A percentile compares a stretch with the other conserved stretches of the same genome.
Evolutionary conservation across 2,888 invertebrate species (phyloP).

Genomic region (Halictus quadricinctus): DNA sequence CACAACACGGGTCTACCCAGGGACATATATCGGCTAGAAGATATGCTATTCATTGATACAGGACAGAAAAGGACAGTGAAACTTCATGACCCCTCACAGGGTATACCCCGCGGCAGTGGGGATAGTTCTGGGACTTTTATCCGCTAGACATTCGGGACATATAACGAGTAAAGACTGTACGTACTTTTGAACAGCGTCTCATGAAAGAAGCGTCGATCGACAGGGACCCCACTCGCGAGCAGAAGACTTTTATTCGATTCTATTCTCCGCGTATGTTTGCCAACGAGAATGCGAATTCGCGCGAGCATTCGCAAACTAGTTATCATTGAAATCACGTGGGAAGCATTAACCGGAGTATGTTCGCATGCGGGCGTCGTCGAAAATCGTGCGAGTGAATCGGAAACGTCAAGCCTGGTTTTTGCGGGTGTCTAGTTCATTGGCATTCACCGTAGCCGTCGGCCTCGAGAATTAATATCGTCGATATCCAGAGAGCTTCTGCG

Average conservation of each 20-base stretch:
- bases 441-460: constrained; percentile 55
- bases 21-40: too few species aligned
- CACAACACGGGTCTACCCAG: too few species aligned
- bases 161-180: too few species aligned
- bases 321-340: constrained; percentile 26
- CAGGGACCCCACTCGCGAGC: not conserved
- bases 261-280: not conserved
- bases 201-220: not conserved
- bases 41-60: too few species aligned
- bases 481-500: constrained; percentile 37
- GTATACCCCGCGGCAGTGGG: too few species aligned
- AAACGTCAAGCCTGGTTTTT: constrained; percentile 39
- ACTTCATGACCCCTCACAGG: too few species aligned
- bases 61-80: too few species aligned
- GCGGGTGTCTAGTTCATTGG: constrained; percentile 53
- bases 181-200: not conserved
- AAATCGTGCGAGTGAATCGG: constrained; percentile 37
- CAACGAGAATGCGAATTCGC: not conserved
- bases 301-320: not conserved
- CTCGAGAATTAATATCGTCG: constrained; percentile 63
- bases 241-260: not conserved
- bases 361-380: constrained; percentile 22
- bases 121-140: too few species aligned
- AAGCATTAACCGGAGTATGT: constrained; percentile 14
- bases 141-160: too few species aligned